Evolutionary conservation across 2,888 invertebrate genomes (phyloP).

Genomic region (Camponotus fellah): DNA sequence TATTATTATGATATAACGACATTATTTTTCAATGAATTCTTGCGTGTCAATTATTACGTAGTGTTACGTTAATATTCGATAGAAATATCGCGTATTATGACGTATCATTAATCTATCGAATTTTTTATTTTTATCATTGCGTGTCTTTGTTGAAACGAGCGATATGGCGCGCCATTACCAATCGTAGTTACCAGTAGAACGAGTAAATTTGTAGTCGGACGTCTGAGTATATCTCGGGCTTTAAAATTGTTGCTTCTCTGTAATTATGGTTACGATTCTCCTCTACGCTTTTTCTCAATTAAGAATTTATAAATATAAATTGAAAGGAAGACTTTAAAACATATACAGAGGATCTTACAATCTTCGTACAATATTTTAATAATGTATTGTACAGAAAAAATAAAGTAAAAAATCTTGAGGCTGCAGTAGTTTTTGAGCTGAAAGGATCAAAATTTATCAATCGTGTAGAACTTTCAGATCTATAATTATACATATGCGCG

Average conservation of each 20-base stretch:
- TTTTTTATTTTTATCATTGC: background rate
- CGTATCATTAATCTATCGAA: background rate
- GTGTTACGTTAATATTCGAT: background rate
- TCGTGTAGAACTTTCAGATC: too few species aligned
- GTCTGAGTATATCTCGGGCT: background rate
- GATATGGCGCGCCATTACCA: background rate
- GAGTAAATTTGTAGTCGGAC: conserved; percentile 60
- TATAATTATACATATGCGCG: too few species aligned
- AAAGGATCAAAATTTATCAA: too few species aligned
- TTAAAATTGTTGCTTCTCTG: background rate
- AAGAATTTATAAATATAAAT: background rate
- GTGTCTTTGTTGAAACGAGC: background rate
- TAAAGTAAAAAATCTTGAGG: too few species aligned
- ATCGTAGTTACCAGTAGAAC: conserved; percentile 56
- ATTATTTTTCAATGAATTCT: background rate
- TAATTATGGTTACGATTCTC: background rate
- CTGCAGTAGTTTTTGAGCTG: too few species aligned
- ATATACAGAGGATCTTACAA: background rate
- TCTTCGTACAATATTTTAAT: too few species aligned
- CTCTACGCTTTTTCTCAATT: background rate
- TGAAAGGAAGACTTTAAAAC: background rate
- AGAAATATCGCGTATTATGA: background rate
- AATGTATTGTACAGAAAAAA: too few species aligned
- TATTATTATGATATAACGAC: background rate
- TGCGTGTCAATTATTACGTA: background rate